Evolutionary conservation across 2,888 invertebrate genomes (phyloP).

Genomic region (Tipula lateralis): DNA sequence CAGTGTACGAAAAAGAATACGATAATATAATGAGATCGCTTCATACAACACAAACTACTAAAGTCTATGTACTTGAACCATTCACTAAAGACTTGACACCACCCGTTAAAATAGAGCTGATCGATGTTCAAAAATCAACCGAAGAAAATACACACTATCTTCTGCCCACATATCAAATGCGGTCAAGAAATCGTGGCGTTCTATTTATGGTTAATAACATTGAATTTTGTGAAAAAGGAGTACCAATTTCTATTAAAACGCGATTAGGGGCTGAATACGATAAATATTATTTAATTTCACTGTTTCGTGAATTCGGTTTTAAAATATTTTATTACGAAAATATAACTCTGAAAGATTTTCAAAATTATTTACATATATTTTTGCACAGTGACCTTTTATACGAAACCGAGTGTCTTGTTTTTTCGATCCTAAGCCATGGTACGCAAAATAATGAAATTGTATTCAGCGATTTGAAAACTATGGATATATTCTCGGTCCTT

Average conservation of each 20-base stretch:
- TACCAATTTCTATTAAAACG: background rate
- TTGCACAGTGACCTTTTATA: background rate
- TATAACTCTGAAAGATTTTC: background rate
- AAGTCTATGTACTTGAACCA: background rate
- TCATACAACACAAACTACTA: background rate
- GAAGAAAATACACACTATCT: background rate
- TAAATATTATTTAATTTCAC: background rate
- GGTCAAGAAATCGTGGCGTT: background rate
- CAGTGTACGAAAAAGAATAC: background rate
- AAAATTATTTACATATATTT: background rate
- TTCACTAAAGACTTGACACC: background rate
- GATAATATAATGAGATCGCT: background rate
- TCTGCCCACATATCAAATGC: background rate
- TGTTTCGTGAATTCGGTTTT: background rate
- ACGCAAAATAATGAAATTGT: background rate
- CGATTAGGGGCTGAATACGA: background rate
- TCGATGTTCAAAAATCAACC: background rate
- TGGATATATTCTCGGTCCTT: background rate
- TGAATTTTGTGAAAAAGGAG: background rate
- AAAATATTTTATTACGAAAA: background rate
- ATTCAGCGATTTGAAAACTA: background rate
- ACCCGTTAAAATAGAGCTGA: background rate
- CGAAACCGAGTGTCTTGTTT: background rate
- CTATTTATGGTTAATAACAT: background rate
- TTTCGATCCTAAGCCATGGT: background rate